These are phyloP conservation scores for Mesorhabditis sp. DNA, from an alignment of 2,888 invertebrate genomes.

Conservation along the genomic window DNA sequence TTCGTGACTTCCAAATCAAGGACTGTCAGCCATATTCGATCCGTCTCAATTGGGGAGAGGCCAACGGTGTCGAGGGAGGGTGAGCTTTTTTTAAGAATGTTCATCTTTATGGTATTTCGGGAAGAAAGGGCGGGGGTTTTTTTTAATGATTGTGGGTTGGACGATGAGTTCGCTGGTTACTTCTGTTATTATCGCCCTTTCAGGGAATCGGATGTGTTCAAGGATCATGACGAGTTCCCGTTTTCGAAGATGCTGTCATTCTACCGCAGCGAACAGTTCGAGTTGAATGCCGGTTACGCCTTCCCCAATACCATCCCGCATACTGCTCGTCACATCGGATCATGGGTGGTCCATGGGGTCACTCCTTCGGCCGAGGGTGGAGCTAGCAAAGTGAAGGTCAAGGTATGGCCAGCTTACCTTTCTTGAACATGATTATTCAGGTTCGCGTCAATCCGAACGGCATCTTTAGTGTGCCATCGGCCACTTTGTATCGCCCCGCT, in stretches of 20 bases:
- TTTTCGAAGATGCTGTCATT: constrained; percentile 91
- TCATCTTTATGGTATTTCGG: neutral
- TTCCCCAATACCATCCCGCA: constrained; percentile 69
- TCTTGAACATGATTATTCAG: constrained; percentile 1
- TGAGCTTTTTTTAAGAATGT: constrained; percentile 38
- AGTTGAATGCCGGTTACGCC: constrained; percentile 79
- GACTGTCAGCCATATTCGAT: constrained; percentile 86
- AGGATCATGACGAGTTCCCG: constrained; percentile 79
- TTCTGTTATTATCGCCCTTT: constrained; percentile 32
- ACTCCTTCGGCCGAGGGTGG: constrained; percentile 82
- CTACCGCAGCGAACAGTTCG: constrained; percentile 82
- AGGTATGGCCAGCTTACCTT: constrained; percentile 65
- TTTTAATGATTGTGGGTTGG: neutral
- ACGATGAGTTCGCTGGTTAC: constrained; percentile 1
- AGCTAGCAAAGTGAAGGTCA: constrained; percentile 80
- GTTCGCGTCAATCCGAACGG: constrained; percentile 87
- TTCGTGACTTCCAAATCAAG: constrained; percentile 87
- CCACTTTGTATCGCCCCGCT: constrained; percentile 67
- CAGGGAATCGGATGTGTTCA: constrained; percentile 87
- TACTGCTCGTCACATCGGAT: constrained; percentile 65
- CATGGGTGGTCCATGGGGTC: constrained; percentile 64
- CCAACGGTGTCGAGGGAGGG: constrained; percentile 67
- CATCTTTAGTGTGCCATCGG: constrained; percentile 80
- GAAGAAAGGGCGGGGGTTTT: neutral
- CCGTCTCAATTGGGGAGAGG: constrained; percentile 59